Base-by-base conservation (phyloP, 2,797 vertebrate genomes). In the Aselliscus stoliczkanus region DNA sequence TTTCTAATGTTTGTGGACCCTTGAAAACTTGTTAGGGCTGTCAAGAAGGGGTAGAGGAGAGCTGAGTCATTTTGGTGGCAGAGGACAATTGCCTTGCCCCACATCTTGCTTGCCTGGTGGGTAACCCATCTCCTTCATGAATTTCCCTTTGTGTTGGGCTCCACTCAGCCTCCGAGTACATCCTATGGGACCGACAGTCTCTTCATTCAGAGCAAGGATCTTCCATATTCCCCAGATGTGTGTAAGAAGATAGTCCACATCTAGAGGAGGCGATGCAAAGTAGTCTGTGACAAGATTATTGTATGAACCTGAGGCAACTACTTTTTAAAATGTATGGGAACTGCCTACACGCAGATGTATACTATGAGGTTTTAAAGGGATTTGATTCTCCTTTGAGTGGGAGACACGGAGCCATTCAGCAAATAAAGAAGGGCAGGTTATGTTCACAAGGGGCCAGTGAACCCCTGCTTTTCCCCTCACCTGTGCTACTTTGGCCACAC, bases 351-450 rank as follows among this genome's bases (percentile, higher is more conserved):
- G 44, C 12, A 80, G 44, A 60, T 58, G 31, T 4, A 27, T 54
- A 65, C 17, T 70, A 11, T 60, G 60, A 72, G 15, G 54, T 76
- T 91, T 94, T 70, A 93, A 76, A 89, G 34, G 23, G 6, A 64
- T 60, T 4, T 17, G 29, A 64, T 39, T 90, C 37, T 58, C 50
- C 10, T 82, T 47, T 58, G 67, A 86, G 18, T 70, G 65, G 23
- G 62, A 81, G 47, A 81, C 13, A 10, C n/a, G 17, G 4, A 60
- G 12, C 29, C 20, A 27, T 70, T 62, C 62, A 62, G 14, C 12
- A 76, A 42, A 21, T 9, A 67, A n/a, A 90, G 60, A 52, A 54
- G 29, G 31, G 11, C 27, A 80, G 18, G 21, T 20, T 14, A 56
- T 84, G 67, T 58, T 81, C 37, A 70, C 73, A 64, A 54, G 7